A percentile compares a stretch with the other conserved stretches of the same genome.
Conservation (phyloP, 2,888 invertebrate species). For the Synergus gifuensis region DNA sequence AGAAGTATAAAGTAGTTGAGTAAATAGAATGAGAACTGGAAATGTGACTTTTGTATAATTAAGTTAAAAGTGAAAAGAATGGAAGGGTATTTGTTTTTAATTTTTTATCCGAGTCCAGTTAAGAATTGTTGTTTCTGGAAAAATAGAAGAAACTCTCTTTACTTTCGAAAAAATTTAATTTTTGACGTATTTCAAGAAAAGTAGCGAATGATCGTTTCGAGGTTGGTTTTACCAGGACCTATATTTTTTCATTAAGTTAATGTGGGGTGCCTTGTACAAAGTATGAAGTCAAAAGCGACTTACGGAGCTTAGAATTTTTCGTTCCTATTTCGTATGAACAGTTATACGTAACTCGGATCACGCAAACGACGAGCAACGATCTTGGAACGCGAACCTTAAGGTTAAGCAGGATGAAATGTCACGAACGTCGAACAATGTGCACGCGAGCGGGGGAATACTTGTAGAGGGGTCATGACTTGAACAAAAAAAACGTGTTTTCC, state of each 20-base stretch:
- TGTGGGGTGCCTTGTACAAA: neutral
- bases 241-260: slow-evolving; percentile 3
- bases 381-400: slow-evolving; percentile 65
- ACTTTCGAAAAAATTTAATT: too few species aligned
- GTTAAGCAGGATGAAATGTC: slow-evolving; percentile 68
- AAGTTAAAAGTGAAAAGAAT: slow-evolving; percentile 4
- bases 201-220: too few species aligned
- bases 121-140: too few species aligned
- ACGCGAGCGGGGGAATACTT: slow-evolving; percentile 49
- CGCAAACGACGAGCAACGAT: slow-evolving; percentile 65
- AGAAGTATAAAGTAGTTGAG: neutral
- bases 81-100: neutral
- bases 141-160: too few species aligned
- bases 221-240: neutral
- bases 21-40: slow-evolving; percentile 9
- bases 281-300: slow-evolving; percentile 28
- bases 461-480: slow-evolving; percentile 46
- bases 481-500: slow-evolving; percentile 45
- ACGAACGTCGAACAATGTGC: slow-evolving; percentile 62
- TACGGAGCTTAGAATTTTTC: slow-evolving; percentile 48
- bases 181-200: too few species aligned
- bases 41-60: slow-evolving; percentile 2
- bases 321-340: slow-evolving; percentile 47
- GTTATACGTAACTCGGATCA: slow-evolving; percentile 58
- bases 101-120: neutral